Evolutionary conservation across 2,888 invertebrate species (phyloP).

Genomic region (Agrochola lota): DNA sequence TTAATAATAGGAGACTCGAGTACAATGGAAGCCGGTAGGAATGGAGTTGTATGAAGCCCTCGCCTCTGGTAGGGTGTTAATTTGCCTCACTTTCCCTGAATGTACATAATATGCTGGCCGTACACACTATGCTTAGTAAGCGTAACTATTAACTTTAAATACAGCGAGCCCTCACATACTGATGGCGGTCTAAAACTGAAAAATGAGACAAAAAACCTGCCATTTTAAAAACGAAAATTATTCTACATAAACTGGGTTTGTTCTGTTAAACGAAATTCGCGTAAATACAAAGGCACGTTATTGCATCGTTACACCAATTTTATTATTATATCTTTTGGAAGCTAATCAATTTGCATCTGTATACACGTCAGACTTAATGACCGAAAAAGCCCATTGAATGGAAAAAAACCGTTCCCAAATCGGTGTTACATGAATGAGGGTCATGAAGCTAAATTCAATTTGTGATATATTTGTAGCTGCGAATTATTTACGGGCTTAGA

Average conservation of each 20-base stretch:
- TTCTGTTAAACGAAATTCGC: conserved; percentile 36
- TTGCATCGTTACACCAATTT: conserved; percentile 62
- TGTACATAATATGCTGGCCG: no score
- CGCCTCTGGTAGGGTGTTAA: not conserved
- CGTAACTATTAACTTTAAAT: not conserved
- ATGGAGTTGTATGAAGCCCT: no score
- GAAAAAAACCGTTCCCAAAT: conserved; percentile 62
- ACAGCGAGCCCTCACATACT: not conserved
- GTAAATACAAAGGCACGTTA: conserved; percentile 56
- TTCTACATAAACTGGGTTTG: conserved; percentile 18
- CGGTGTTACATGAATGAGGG: conserved; percentile 62
- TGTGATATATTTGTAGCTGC: conserved; percentile 56
- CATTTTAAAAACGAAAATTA: conserved; percentile 16
- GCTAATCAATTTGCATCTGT: conserved; percentile 64
- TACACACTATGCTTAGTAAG: not conserved
- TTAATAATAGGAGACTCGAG: no score
- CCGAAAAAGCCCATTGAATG: conserved; percentile 60
- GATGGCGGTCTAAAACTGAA: not conserved
- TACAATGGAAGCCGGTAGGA: no score
- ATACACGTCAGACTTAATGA: conserved; percentile 62
- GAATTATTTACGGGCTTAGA: conserved; percentile 26
- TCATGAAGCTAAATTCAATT: conserved; percentile 63
- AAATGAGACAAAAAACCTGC: not conserved
- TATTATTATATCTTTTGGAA: conserved; percentile 64
- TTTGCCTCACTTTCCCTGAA: not conserved